Conservation (phyloP, 2,797 vertebrate species). For the Petrocephalus sullivani region DNA sequence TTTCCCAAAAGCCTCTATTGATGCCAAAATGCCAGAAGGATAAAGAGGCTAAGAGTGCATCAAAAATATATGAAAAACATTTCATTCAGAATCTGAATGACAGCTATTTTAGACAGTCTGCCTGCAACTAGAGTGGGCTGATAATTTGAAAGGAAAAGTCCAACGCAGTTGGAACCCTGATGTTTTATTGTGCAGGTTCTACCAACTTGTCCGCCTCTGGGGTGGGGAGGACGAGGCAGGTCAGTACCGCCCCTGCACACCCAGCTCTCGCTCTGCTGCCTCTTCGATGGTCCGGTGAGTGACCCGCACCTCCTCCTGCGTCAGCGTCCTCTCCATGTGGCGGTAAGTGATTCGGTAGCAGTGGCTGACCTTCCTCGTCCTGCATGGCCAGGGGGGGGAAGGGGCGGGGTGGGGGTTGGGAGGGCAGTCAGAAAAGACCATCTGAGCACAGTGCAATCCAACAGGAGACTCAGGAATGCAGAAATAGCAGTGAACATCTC, state of each 20-base stretch:
- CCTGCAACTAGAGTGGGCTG: not conserved
- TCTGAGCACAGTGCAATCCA: not conserved
- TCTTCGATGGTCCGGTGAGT: slow-evolving; percentile 72
- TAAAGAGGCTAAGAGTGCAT: not conserved
- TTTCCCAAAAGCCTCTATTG: not conserved
- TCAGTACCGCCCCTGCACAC: slow-evolving; percentile 80
- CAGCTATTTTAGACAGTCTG: not conserved
- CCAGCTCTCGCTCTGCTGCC: slow-evolving; percentile 63
- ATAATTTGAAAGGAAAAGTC: not conserved
- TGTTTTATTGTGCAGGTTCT: not conserved
- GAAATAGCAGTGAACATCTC: not conserved
- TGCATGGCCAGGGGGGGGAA: slow-evolving; percentile 36
- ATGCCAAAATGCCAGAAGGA: not conserved
- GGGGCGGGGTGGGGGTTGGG: not conserved
- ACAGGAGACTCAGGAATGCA: not conserved
- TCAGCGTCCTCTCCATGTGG: slow-evolving; percentile 83
- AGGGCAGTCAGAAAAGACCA: not conserved
- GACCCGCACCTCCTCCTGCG: slow-evolving; percentile 69
- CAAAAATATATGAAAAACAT: not conserved
- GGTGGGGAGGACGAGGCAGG: not conserved
- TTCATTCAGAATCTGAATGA: not conserved
- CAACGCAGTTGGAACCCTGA: not conserved
- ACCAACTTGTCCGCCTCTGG: not conserved
- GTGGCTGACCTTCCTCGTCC: slow-evolving; percentile 77
- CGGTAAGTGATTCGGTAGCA: slow-evolving; percentile 86